Conservation (phyloP, 2,888 invertebrate genomes). For the Eretmocerus hayati region DNA sequence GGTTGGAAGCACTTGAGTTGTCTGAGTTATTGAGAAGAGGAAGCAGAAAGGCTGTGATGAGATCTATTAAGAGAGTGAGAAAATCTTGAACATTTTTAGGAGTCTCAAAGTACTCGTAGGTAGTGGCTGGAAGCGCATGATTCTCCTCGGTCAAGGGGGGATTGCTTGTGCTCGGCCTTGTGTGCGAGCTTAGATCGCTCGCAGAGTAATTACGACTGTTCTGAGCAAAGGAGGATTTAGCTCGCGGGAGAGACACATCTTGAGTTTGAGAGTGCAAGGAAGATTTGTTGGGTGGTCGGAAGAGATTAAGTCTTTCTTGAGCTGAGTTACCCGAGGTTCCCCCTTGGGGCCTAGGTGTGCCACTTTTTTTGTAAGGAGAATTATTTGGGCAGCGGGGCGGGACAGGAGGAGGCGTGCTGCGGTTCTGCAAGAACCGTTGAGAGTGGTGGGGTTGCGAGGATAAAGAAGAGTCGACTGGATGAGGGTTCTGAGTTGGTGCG, state of each 20-base stretch:
- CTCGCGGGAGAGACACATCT: background rate
- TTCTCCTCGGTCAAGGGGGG: no score
- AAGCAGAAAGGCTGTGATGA: background rate
- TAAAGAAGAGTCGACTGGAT: no score
- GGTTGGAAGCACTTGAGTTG: background rate
- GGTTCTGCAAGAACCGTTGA: no score
- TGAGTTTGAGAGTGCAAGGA: background rate
- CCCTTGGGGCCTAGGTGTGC: no score
- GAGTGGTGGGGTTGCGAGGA: no score
- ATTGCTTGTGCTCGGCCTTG: no score
- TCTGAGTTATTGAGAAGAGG: background rate
- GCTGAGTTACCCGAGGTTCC: no score
- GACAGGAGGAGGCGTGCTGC: background rate
- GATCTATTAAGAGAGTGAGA: background rate
- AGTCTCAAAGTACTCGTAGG: background rate
- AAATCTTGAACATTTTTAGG: background rate
- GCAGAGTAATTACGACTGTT: background rate
- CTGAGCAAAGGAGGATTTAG: background rate
- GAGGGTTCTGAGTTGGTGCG: background rate
- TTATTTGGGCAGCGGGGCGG: background rate
- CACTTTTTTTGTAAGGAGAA: background rate
- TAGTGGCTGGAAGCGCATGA: no score
- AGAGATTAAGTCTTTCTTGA: background rate
- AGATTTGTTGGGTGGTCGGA: background rate
- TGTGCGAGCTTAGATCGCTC: background rate